Evolutionary conservation across 2,113 vertebrate genomes (phyloP).

Genomic region (Sminthopsis crassicaudata): DNA sequence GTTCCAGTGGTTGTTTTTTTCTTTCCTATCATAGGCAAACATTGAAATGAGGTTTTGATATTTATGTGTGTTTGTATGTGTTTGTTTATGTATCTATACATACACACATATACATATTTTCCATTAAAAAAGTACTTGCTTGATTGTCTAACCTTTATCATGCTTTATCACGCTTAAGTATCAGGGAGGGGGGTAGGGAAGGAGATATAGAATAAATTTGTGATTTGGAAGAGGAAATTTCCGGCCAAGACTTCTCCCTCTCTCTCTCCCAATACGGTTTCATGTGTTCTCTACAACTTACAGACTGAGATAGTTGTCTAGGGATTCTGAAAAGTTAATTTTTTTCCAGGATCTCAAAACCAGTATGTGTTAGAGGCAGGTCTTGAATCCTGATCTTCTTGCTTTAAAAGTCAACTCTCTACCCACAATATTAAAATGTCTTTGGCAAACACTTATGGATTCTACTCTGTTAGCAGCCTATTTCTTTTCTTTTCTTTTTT

Average conservation of each 20-base stretch:
- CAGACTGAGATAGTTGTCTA: neutral
- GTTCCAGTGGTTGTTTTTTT: constrained; percentile 46
- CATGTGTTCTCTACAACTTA: neutral
- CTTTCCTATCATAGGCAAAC: constrained; percentile 72
- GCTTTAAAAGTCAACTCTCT: too few relatives aligned
- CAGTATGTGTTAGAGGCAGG: neutral
- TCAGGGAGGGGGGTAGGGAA: neutral
- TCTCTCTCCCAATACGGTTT: neutral
- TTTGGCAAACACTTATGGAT: constrained; percentile 71
- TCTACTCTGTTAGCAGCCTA: constrained; percentile 61
- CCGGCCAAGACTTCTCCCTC: neutral
- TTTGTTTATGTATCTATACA: neutral
- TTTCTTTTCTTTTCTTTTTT: constrained; percentile 37
- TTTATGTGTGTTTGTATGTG: neutral
- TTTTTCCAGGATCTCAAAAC: neutral
- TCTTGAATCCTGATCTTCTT: neutral
- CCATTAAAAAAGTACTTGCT: neutral
- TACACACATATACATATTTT: neutral
- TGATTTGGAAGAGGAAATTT: neutral
- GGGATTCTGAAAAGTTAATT: neutral
- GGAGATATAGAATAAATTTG: neutral
- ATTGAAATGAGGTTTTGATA: constrained; percentile 74
- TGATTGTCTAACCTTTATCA: neutral
- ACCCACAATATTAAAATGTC: constrained; percentile 52
- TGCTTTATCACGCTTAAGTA: neutral